Conservation (phyloP, 2,888 invertebrate species). For the Agelastica alni region DNA sequence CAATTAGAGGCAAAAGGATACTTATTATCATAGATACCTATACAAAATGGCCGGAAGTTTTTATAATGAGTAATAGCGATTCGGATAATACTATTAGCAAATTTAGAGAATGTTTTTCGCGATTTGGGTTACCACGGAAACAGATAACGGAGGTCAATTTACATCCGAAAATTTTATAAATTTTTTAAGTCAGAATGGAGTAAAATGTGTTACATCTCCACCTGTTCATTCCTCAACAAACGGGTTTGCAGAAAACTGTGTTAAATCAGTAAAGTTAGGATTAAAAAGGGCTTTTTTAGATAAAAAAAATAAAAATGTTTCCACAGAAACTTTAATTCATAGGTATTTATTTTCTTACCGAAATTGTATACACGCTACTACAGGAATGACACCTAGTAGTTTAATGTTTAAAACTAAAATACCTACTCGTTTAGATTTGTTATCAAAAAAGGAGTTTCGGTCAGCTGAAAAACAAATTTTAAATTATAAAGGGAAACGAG, state of each 20-base stretch:
- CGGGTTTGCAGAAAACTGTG: constrained; percentile 1
- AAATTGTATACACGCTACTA: not conserved
- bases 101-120: constrained; percentile 6
- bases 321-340: not conserved
- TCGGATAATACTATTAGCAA: not conserved
- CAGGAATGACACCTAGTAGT: not conserved
- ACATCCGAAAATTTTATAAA: not conserved
- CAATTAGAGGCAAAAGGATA: no score
- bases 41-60: constrained; percentile 13
- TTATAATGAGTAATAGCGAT: constrained; percentile 7
- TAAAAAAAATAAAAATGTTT: constrained; percentile 2
- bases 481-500: constrained; percentile 6
- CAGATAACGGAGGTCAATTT: not conserved
- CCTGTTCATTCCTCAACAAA: not conserved
- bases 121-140: constrained; percentile 5
- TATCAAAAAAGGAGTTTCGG: not conserved
- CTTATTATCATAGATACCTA: no score
- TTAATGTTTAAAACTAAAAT: constrained; percentile 7
- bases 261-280: not conserved
- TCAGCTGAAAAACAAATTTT: not conserved
- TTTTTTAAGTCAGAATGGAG: not conserved
- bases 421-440: constrained; percentile 1
- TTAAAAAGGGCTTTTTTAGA: constrained; percentile 1
- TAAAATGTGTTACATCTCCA: not conserved
- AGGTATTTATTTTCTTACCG: not conserved